These are phyloP conservation scores for Lepidochitona cinerea DNA, from an alignment of 2,888 invertebrate species.

Conservation along the genomic window DNA sequence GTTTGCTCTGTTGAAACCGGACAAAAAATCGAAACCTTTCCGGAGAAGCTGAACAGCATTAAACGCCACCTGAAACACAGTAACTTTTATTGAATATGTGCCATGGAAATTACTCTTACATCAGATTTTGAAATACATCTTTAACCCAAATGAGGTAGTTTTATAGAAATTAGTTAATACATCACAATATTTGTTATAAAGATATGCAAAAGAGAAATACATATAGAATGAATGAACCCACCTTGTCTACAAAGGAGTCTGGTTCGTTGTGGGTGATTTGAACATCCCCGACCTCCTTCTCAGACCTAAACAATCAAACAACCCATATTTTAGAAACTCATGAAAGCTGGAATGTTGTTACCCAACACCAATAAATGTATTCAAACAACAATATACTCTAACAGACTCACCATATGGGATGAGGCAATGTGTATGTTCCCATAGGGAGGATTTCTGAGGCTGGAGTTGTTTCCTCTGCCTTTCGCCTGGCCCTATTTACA, in stretches of 20 bases:
- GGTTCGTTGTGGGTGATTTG: slow-evolving; percentile 32
- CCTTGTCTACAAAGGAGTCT: slow-evolving; percentile 23
- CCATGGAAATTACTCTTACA: too few species aligned
- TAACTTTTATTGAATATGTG: too few species aligned
- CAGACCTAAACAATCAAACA: slow-evolving; percentile 16
- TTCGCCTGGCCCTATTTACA: not conserved
- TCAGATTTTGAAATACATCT: too few species aligned
- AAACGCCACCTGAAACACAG: slow-evolving; percentile 19
- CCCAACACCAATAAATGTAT: slow-evolving; percentile 13
- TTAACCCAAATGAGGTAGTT: too few species aligned
- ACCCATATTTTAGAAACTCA: too few species aligned
- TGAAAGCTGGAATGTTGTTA: slow-evolving; percentile 9
- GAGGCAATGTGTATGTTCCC: slow-evolving; percentile 1
- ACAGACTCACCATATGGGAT: slow-evolving; percentile 5
- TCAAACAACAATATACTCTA: not conserved
- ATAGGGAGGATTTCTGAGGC: slow-evolving; percentile 8
- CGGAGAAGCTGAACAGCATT: slow-evolving; percentile 34
- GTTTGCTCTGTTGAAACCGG: slow-evolving; percentile 35
- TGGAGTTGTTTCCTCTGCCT: not conserved
- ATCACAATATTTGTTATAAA: too few species aligned
- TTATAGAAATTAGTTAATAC: too few species aligned
- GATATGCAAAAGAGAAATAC: not conserved
- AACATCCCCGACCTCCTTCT: slow-evolving; percentile 26
- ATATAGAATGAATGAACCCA: not conserved
- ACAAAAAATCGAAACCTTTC: slow-evolving; percentile 37